Conservation (phyloP, 1,140 invertebrate genomes). For the Ceratina calcarata region DNA sequence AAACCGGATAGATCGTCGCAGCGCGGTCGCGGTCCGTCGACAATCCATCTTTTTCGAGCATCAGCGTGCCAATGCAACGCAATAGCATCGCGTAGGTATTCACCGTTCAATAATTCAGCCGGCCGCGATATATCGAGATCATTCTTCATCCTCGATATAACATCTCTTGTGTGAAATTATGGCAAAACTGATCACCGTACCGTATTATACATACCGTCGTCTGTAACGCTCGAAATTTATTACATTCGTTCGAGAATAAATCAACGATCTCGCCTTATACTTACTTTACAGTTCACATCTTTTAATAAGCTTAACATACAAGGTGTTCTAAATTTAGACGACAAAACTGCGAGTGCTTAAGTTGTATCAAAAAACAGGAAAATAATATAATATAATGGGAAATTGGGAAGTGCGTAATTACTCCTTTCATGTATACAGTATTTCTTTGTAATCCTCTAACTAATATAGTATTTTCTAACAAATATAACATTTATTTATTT, state of each 20-base stretch:
- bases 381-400: too few species aligned
- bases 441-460: too few species aligned
- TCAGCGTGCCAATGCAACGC: slow-evolving; percentile 2
- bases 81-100: slow-evolving; percentile 12
- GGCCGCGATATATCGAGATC: slow-evolving; percentile 28
- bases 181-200: slow-evolving; percentile 13
- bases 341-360: too few species aligned
- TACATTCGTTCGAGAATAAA: neutral
- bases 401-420: too few species aligned
- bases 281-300: neutral
- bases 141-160: slow-evolving; percentile 30
- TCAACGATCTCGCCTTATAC: neutral
- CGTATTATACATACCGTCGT: neutral
- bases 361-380: too few species aligned
- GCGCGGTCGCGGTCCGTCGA: neutral
- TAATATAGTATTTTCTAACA: too few species aligned
- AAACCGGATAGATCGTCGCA: neutral
- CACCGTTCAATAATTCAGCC: slow-evolving; percentile 34
- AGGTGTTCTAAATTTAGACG: too few species aligned
- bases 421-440: too few species aligned
- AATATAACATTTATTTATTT: too few species aligned
- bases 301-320: neutral
- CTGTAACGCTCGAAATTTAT: neutral
- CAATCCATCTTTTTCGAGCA: slow-evolving; percentile 29
- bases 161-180: slow-evolving; percentile 30